These are phyloP conservation scores for Diabrotica undecimpunctata DNA, from an alignment of 1,140 invertebrate genomes.

Conservation along the genomic window DNA sequence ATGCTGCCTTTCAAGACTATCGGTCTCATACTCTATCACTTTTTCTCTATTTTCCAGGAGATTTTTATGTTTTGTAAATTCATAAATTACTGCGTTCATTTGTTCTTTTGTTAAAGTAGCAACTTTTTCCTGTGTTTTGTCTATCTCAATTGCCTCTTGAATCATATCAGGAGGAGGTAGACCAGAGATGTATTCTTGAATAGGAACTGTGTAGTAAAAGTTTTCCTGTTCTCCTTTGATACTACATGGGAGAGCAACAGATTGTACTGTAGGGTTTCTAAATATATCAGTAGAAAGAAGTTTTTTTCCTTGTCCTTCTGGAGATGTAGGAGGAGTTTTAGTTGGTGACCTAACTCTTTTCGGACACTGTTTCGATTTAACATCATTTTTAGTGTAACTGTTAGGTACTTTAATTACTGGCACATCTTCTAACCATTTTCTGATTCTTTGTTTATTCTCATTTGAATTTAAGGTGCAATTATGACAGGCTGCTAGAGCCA, in stretches of 20 bases:
- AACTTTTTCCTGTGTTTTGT: constrained; percentile 38
- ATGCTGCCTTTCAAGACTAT: constrained; percentile 69
- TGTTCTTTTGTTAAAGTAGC: constrained; percentile 53
- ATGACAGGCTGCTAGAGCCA: constrained; percentile 49
- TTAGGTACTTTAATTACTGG: constrained; percentile 45
- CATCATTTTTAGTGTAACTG: background rate
- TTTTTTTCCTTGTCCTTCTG: background rate
- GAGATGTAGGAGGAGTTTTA: constrained; percentile 32
- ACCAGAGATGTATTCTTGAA: background rate
- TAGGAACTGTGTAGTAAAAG: constrained; percentile 35
- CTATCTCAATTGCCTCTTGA: constrained; percentile 57
- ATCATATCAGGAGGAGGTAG: constrained; percentile 55
- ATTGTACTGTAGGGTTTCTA: too few species aligned
- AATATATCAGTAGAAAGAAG: background rate
- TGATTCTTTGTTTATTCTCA: constrained; percentile 66
- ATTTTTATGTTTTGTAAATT: constrained; percentile 48
- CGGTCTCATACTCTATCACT: constrained; percentile 66
- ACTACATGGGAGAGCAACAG: background rate
- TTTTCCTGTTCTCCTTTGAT: constrained; percentile 15
- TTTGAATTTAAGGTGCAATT: constrained; percentile 51
- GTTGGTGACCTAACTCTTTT: constrained; percentile 40
- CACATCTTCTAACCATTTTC: constrained; percentile 76
- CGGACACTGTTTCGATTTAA: constrained; percentile 5
- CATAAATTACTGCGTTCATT: constrained; percentile 56
- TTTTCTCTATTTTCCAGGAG: constrained; percentile 14